Conservation (phyloP, 2,888 invertebrate genomes). For the Drosophila pseudotakahashii region DNA sequence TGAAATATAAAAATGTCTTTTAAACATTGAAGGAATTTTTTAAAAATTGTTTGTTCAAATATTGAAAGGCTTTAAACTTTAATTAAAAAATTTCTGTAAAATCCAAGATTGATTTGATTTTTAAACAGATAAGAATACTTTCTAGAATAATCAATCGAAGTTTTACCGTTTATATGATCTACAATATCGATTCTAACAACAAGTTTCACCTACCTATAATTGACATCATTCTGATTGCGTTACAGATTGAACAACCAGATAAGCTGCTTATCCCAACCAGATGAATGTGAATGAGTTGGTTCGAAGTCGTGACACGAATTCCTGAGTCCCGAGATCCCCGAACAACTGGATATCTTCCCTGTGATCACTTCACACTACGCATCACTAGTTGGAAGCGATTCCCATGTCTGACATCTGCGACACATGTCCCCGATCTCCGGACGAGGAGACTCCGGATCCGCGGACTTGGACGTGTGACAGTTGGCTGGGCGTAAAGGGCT, state of each 20-base stretch:
- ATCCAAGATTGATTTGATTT: too few relatives aligned
- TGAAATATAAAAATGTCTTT: too few relatives aligned
- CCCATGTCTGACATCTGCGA: constrained; percentile 63
- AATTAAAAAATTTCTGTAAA: too few relatives aligned
- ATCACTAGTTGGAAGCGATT: constrained; percentile 27
- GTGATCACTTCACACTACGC: constrained; percentile 5
- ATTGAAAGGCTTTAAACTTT: too few relatives aligned
- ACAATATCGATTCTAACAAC: not conserved
- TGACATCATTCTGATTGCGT: constrained; percentile 12
- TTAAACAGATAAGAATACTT: too few relatives aligned
- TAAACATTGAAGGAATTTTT: too few relatives aligned
- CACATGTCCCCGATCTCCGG: constrained; percentile 57
- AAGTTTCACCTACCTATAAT: constrained; percentile 3
- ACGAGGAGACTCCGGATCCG: constrained; percentile 10
- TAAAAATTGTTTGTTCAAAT: too few relatives aligned
- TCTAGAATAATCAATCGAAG: not conserved
- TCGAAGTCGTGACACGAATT: constrained; percentile 19
- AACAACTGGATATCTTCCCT: not conserved
- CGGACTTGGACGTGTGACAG: constrained; percentile 27
- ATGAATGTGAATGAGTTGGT: constrained; percentile 21
- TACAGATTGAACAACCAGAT: constrained; percentile 20
- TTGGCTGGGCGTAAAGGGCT: constrained; percentile 30
- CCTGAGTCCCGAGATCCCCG: not conserved
- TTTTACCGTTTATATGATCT: not conserved
- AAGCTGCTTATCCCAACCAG: constrained; percentile 4